phyloP scores from a whole-genome alignment of 2,888 invertebrate genomes.

The Eurytoma californica region DNA sequence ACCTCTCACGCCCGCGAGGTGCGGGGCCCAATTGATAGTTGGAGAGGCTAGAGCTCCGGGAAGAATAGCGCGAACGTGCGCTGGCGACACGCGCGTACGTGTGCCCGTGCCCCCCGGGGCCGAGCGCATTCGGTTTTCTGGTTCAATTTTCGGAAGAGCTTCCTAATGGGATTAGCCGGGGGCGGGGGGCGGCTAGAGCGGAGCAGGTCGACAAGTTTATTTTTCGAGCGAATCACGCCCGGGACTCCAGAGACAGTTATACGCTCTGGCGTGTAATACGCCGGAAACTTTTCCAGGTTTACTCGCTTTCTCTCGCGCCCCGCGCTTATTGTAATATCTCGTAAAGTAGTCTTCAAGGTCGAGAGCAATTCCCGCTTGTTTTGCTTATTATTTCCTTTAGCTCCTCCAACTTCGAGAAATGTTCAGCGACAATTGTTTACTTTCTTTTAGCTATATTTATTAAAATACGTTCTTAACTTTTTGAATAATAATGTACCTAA shows the following conservation, averaged over 20 bases:
- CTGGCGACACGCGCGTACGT: background rate
- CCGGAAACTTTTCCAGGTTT: slow-evolving; percentile 42
- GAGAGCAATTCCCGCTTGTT: slow-evolving; percentile 32
- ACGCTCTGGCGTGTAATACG: slow-evolving; percentile 20
- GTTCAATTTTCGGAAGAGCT: slow-evolving; percentile 53
- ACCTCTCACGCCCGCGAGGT: slow-evolving; percentile 16
- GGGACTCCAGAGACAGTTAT: slow-evolving; percentile 30
- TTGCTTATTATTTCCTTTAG: slow-evolving; percentile 25
- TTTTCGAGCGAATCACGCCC: slow-evolving; percentile 46
- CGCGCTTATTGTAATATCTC: slow-evolving; percentile 39
- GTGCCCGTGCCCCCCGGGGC: background rate
- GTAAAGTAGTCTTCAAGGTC: slow-evolving; percentile 46
- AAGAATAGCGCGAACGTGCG: background rate
- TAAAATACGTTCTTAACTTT: too few species aligned
- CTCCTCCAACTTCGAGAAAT: background rate
- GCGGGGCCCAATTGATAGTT: slow-evolving; percentile 37
- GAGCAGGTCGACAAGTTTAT: slow-evolving; percentile 41
- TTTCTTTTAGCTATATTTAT: background rate
- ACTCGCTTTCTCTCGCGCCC: slow-evolving; percentile 14
- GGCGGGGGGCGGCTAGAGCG: slow-evolving; percentile 5
- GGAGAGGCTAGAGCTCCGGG: background rate
- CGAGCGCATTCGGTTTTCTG: slow-evolving; percentile 27
- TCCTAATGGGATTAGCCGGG: slow-evolving; percentile 47
- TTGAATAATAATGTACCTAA: too few species aligned
- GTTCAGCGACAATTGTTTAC: background rate